Base-by-base conservation (phyloP, 1,140 invertebrate genomes). In the Drosophila hydei region DNA sequence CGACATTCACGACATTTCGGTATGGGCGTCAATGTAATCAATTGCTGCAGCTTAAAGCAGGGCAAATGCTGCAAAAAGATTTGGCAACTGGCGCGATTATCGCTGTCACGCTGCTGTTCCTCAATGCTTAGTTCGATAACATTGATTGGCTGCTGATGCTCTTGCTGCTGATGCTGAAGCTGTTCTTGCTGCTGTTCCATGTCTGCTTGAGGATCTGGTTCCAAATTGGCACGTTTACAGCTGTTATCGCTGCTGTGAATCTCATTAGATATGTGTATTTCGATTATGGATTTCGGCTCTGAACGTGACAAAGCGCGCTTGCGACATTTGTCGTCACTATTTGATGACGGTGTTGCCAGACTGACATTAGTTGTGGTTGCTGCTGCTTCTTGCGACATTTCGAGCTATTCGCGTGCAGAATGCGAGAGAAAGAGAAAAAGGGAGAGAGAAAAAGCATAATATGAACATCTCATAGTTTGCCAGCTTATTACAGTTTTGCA, bases 1-100 rank as follows among this genome's bases (percentile, higher is more conserved):
- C 89, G 74, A 25, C 89, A 91, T 45, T 91, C 89, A 3, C 89
- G 72, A 36, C 89, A 91, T 18, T 89, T 90, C 25, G 88, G 81
- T 42, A 89, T 67, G 8, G 60, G 40, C 19, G 19, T 40, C n/a
- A 4, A 9, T 11, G 59, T 14, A 1, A 42, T 27, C 27, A 59
- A 23, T n/a, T 75, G 75, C 27, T 77, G 73, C 8, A 91, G 33
- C 43, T 91, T 91, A 11, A 91, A 91, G 58, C 89, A 91, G 0
- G 89, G 89, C 36, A 91, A 73, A 42, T 91, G 85, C 36, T 91
- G 89, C 21, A 90, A 25, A 40, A 91, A 91, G 14, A 79, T 87
- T 1, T 47, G 48, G 16, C 76, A 78, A 23, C 61, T 84, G n/a
- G 30, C 30, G 1, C 89, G 80, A 38, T 79, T 77, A 43, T 75